Evolutionary conservation across 2,113 vertebrate species (phyloP), one percentile per base, ranked within the genome.

Genomic region (Platichthys flesus): DNA sequence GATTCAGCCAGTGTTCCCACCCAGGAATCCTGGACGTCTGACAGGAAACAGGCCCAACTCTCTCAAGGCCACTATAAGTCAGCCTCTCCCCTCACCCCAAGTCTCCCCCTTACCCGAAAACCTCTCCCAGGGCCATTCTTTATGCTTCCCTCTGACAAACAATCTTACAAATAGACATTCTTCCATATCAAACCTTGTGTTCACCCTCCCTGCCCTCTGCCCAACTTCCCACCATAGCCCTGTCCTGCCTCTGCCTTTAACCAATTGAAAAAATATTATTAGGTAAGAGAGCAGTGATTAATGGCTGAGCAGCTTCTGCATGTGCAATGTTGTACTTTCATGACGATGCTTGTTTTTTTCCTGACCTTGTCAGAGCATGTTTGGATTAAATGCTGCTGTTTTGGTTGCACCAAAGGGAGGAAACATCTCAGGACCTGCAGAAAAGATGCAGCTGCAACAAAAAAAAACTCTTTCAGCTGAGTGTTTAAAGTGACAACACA

Each of bases 1-100:
- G 83, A 88, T 93, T 92, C 78, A 89, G 89, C 77, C 86, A 81
- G 62, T 37, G 89, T 94, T 95, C 93, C 94, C 94, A 95, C 92
- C 90, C 93, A 93, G 91, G 91, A 94, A 93, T 94, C 87, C 88
- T 93, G 91, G 91, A 94, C 23, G 87, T 89, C 88, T 94, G 94
- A 93, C 91, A 92, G 87, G 85, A 94, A 93, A 91, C 90, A 91
- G 90, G 59, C 90, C 86, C 85, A 90, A 90, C 78, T 90, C 81
- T 91, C 89, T 74, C 88, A 91, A 92, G 92, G 79, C 84, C 91
- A 78, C 82, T 78, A 79, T 77, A 85, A 86, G 78, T 88, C 86
- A 89, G 85, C 76, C 71, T 90, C 80, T 83, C 85, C 85, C 82
- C 76, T 81, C 68, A 79, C 74, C 83, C 75, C 58, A 62, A 87